Percentiles rank a stretch among this genome's conserved stretches.
Conservation (phyloP, 2,797 vertebrate species). For the Distichodus sexfasciatus region DNA sequence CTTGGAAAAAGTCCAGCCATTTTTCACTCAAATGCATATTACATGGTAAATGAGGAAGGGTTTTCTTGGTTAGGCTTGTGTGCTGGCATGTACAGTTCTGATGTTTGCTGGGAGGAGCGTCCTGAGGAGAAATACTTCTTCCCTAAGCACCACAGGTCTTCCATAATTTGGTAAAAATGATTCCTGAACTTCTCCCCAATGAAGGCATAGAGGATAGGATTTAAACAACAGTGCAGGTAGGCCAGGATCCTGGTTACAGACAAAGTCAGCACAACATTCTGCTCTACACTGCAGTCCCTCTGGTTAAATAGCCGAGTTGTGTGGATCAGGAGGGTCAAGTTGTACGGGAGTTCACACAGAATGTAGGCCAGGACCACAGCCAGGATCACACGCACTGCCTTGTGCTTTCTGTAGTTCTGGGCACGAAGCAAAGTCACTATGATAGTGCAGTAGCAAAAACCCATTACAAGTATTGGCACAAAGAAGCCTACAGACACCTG, state of each 20-base stretch:
- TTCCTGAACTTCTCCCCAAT: slow-evolving; percentile 88
- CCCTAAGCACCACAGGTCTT: slow-evolving; percentile 77
- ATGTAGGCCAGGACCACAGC: slow-evolving; percentile 83
- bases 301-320: slow-evolving; percentile 66
- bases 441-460: slow-evolving; percentile 81
- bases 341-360: slow-evolving; percentile 87
- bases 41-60: slow-evolving; percentile 82
- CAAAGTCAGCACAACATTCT: slow-evolving; percentile 49
- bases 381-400: slow-evolving; percentile 82
- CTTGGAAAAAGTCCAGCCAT: not conserved
- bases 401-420: slow-evolving; percentile 81
- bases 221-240: slow-evolving; percentile 91
- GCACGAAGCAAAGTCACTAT: slow-evolving; percentile 73
- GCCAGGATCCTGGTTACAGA: slow-evolving; percentile 75
- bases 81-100: slow-evolving; percentile 69
- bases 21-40: not conserved
- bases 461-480: slow-evolving; percentile 81
- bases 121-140: slow-evolving; percentile 63
- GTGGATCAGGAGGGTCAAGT: slow-evolving; percentile 72
- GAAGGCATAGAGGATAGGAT: slow-evolving; percentile 92
- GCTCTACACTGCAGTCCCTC: slow-evolving; percentile 64
- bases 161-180: slow-evolving; percentile 81
- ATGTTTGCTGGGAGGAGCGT: slow-evolving; percentile 65
- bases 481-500: slow-evolving; percentile 85
- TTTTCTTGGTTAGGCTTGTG: slow-evolving; percentile 68